A percentile compares a stretch with the other conserved stretches of the same genome.
Evolutionary conservation across 2,888 invertebrate species (phyloP).

Genomic region (Drosophila cyrtoloma): DNA sequence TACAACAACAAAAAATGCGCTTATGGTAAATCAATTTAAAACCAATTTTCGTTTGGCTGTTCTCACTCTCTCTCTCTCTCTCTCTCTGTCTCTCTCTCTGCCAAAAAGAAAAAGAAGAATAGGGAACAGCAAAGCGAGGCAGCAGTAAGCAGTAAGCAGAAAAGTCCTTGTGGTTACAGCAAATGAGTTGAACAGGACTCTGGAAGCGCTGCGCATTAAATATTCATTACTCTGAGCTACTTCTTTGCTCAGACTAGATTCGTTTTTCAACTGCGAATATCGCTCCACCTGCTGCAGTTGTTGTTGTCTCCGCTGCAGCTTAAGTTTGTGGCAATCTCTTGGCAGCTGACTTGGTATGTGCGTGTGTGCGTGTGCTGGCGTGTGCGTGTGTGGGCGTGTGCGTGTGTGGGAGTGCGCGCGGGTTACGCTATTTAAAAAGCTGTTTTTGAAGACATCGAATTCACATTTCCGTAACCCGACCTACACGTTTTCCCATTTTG

Average conservation of each 20-base stretch:
- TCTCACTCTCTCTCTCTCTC: conserved; percentile 12
- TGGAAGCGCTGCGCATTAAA: conserved; percentile 67
- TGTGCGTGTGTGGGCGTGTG: background rate
- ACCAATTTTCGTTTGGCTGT: conserved; percentile 71
- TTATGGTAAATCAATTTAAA: conserved; percentile 81
- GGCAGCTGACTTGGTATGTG: conserved; percentile 10
- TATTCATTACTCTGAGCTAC: conserved; percentile 78
- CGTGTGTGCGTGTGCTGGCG: background rate
- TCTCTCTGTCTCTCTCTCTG: conserved; percentile 9
- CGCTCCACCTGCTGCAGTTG: conserved; percentile 45
- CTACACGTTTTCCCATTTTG: conserved; percentile 71
- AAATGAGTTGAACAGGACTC: conserved; percentile 63
- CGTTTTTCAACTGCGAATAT: conserved; percentile 23
- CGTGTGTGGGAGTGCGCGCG: conserved; percentile 13
- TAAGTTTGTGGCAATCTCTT: conserved; percentile 36
- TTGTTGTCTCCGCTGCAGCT: conserved; percentile 30
- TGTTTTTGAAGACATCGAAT: conserved; percentile 79
- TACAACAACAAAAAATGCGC: conserved; percentile 36
- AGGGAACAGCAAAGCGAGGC: background rate
- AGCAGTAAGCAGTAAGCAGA: conserved; percentile 1
- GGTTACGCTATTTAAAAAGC: conserved; percentile 57
- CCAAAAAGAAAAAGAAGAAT: conserved; percentile 14
- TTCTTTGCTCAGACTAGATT: conserved; percentile 29
- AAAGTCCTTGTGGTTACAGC: conserved; percentile 57
- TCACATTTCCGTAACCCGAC: conserved; percentile 71